These are phyloP conservation scores for Camptogramma bilineatum DNA, from an alignment of 2,888 invertebrate species.

Conservation along the genomic window DNA sequence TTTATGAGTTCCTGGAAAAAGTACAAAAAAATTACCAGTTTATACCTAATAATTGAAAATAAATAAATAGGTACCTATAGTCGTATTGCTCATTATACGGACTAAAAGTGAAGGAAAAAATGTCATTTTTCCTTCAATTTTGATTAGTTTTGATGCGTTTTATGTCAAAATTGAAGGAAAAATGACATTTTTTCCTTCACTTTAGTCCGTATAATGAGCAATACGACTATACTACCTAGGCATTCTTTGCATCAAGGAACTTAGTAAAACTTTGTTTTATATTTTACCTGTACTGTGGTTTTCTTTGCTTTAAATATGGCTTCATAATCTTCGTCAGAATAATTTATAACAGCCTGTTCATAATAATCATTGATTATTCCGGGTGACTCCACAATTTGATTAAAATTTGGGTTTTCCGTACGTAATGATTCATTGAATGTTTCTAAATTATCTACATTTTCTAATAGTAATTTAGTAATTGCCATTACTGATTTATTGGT, in stretches of 20 bases:
- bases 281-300: constrained; percentile 67
- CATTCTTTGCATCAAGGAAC: too few relatives aligned
- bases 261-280: neutral
- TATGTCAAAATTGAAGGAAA: too few relatives aligned
- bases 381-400: constrained; percentile 13
- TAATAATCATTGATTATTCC: constrained; percentile 55
- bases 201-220: too few relatives aligned
- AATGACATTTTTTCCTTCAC: too few relatives aligned
- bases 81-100: too few relatives aligned
- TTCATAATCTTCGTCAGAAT: constrained; percentile 65
- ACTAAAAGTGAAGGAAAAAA: too few relatives aligned
- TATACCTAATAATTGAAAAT: neutral
- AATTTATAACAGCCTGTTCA: constrained; percentile 61
- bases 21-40: constrained; percentile 13
- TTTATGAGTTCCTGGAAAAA: constrained; percentile 68
- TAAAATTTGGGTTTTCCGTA: constrained; percentile 28
- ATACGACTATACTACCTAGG: too few relatives aligned
- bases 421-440: constrained; percentile 51
- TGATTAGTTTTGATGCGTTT: too few relatives aligned
- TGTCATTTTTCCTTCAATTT: too few relatives aligned
- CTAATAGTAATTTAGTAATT: constrained; percentile 68
- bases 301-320: constrained; percentile 68
- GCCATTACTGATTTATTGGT: constrained; percentile 70
- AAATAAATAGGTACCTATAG: too few relatives aligned
- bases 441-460: constrained; percentile 68